These are phyloP conservation scores for Pangasius mekongensis DNA, from an alignment of 2,797 vertebrate genomes.

Conservation along the genomic window DNA sequence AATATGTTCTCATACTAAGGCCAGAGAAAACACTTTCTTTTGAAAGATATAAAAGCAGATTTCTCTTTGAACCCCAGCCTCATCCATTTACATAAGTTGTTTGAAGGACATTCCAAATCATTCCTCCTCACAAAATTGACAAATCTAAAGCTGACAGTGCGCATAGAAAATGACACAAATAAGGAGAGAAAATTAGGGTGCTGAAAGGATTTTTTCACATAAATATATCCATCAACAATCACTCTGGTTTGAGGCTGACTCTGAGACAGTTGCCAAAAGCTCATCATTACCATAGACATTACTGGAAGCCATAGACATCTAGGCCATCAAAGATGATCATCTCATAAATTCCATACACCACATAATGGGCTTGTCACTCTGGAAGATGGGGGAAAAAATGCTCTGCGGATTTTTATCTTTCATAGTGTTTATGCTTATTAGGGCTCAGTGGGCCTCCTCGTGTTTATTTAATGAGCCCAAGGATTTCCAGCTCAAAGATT, in stretches of 20 bases:
- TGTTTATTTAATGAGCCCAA: conserved; percentile 68
- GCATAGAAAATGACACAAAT: conserved; percentile 63
- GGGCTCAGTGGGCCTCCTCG: conserved; percentile 69
- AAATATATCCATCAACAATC: conserved; percentile 75
- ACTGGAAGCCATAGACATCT: conserved; percentile 64
- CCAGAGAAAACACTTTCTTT: neutral
- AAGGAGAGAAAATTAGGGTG: conserved; percentile 61
- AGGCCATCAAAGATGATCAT: conserved; percentile 75
- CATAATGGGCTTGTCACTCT: conserved; percentile 75
- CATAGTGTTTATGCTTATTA: conserved; percentile 71
- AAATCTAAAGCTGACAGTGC: conserved; percentile 65
- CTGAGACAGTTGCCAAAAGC: conserved; percentile 56
- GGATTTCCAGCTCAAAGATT: conserved; percentile 45
- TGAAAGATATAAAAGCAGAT: neutral
- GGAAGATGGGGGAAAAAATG: conserved; percentile 67
- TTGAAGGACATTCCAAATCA: conserved; percentile 67
- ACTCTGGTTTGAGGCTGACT: conserved; percentile 57
- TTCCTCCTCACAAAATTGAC: conserved; percentile 58
- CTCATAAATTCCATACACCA: conserved; percentile 72
- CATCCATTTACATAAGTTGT: conserved; percentile 45
- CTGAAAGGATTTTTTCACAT: conserved; percentile 64
- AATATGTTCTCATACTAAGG: neutral
- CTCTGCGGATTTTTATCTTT: conserved; percentile 69
- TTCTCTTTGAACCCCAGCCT: conserved; percentile 19
- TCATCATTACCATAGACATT: conserved; percentile 75